Evolutionary conservation across 37 sponge, comb jelly and placozoan species (phyloP), one percentile per base, ranked within the genome.

Genomic region (Crambe crambe): DNA sequence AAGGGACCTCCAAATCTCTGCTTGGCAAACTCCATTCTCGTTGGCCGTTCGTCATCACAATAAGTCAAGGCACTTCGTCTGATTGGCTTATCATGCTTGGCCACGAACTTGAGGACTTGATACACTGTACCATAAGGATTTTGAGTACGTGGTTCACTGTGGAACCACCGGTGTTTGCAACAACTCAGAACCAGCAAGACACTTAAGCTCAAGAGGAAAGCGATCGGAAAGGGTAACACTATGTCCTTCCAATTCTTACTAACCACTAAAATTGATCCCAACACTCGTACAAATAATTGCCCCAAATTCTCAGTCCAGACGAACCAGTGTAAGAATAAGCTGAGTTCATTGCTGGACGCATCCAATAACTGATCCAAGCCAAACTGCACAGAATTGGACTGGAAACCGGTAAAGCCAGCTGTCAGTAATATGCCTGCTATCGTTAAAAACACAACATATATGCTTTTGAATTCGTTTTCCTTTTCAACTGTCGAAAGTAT

Each of bases 1-100:
- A 76, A 76, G 23, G 76, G 76, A 37, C 76, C 76, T 34, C 76
- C 76, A 76, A 47, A 76, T 58, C 40, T 36, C 2, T 20, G 35
- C 60, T 76, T 60, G 37, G 61, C 76, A 37, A 36, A 39, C 5
- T 76, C 76, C 9, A 76, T 61, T 76, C 76, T 34, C 3, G 58
- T 47, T 34, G 76, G 76, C 34, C 22, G 58, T 21, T n/a, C 27
- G 27, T 60, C 76, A 60, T 76, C 62, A n/a, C 40, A 22, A 26
- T n/a, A 76, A 22, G 60, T 58, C 2, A 76, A 60, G 12, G 76
- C 76, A 76, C 76, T 76, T 26, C 40, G 62, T n/a, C 35, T 26
- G 9, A 62, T 61, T 4, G 12, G 20, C 40, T 76, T 76, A n/a
- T n/a, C n/a, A 40, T 76, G 76, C 38, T 58, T 76, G n/a, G 32